Conservation (phyloP, 1,140 invertebrate genomes). For the Eurosta solidaginis region DNA sequence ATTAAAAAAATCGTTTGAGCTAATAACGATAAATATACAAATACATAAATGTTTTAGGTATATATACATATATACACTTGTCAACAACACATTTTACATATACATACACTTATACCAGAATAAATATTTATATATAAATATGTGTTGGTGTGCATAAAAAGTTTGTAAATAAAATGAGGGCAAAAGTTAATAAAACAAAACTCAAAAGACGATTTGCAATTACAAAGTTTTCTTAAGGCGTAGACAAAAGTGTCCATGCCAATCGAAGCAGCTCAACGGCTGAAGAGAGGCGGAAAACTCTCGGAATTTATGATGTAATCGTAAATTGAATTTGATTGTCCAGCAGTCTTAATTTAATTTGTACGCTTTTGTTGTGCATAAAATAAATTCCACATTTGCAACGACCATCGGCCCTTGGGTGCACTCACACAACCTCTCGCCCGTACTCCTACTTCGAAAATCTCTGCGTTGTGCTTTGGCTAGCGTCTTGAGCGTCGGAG, state of each 20-base stretch:
- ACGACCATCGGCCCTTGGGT: background rate
- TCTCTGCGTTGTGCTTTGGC: too few relatives aligned
- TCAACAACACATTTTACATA: background rate
- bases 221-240: constrained; percentile 13
- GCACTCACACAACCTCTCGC: background rate
- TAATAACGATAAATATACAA: background rate
- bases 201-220: constrained; percentile 11
- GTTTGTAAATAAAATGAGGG: constrained; percentile 25
- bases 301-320: constrained; percentile 33
- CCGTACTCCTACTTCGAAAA: too few relatives aligned
- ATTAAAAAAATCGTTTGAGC: background rate
- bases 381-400: constrained; percentile 27
- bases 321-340: constrained; percentile 35
- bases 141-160: background rate
- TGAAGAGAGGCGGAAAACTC: background rate
- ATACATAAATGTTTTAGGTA: background rate
- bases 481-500: too few relatives aligned
- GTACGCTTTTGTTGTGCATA: constrained; percentile 25
- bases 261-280: background rate
- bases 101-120: too few relatives aligned
- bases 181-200: constrained; percentile 15
- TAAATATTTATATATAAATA: too few relatives aligned
- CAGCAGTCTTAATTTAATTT: constrained; percentile 33
- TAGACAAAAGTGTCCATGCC: background rate
- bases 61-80: background rate